Conservation (phyloP, 1,140 invertebrate species). For the Trichogramma pretiosum region DNA sequence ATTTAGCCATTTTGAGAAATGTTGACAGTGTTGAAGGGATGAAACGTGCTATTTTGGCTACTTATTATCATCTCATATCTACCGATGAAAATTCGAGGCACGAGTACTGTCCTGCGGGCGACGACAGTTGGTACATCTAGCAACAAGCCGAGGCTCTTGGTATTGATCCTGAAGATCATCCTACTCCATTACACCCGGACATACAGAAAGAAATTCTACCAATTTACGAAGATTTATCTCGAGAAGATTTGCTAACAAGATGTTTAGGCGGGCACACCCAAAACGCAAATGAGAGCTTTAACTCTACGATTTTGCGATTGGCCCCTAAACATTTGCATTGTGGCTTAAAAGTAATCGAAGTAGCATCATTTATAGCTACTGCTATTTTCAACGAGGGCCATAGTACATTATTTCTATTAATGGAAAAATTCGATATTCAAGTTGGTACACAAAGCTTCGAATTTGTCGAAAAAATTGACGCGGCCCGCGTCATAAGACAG, state of each 20-base stretch:
- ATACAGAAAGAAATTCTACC: constrained; percentile 14
- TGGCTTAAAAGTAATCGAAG: constrained; percentile 15
- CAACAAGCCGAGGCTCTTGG: constrained; percentile 2
- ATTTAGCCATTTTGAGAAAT: constrained; percentile 21
- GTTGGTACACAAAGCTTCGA: too few relatives aligned
- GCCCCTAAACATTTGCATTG: constrained; percentile 12
- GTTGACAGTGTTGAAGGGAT: constrained; percentile 19
- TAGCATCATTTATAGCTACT: constrained; percentile 1
- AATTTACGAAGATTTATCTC: constrained; percentile 13
- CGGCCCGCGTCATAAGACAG: too few relatives aligned
- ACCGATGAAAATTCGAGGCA: constrained; percentile 23
- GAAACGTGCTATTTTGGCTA: constrained; percentile 23
- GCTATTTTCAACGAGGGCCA: background rate
- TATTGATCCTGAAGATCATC: too few relatives aligned
- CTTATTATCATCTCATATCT: constrained; percentile 22
- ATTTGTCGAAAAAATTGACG: too few relatives aligned
- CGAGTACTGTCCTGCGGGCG: constrained; percentile 19
- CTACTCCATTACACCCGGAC: constrained; percentile 13
- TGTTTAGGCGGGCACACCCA: constrained; percentile 24
- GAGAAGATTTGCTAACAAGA: constrained; percentile 8
- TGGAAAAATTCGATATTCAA: too few relatives aligned
- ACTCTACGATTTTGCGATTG: constrained; percentile 14
- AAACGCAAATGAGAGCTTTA: constrained; percentile 21
- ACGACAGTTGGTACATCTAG: constrained; percentile 13
- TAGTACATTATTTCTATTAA: background rate